Percentiles rank a stretch among this genome's conserved stretches.
Evolutionary conservation across 2,888 invertebrate species (phyloP).

Genomic region (Perizoma affinitatum): DNA sequence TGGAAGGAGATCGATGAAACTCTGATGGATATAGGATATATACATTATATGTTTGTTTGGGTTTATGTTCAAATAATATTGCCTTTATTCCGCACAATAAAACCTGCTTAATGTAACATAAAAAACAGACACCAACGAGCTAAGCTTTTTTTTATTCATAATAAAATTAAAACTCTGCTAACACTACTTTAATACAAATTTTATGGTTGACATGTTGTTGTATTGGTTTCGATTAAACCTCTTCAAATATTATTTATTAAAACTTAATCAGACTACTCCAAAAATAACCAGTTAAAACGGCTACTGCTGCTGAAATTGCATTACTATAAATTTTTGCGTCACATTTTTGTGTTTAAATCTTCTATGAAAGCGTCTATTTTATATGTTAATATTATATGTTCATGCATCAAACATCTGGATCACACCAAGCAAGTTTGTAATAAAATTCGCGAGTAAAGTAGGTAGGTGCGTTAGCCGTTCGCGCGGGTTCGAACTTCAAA

Average conservation of each 20-base stretch:
- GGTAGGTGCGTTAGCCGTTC: slow-evolving; percentile 39
- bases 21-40: too few relatives aligned
- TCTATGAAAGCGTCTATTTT: too few relatives aligned
- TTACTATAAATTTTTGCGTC: too few relatives aligned
- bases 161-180: slow-evolving; percentile 5
- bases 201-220: slow-evolving; percentile 17
- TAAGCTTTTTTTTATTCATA: not conserved
- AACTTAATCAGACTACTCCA: slow-evolving; percentile 32
- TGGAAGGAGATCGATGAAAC: too few relatives aligned
- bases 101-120: too few relatives aligned
- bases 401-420: not conserved
- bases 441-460: slow-evolving; percentile 9
- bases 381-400: not conserved
- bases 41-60: too few relatives aligned
- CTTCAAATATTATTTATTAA: slow-evolving; percentile 26
- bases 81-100: too few relatives aligned
- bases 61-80: too few relatives aligned
- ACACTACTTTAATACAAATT: slow-evolving; percentile 21
- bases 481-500: slow-evolving; percentile 52
- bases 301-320: too few relatives aligned
- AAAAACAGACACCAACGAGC: not conserved
- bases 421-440: slow-evolving; percentile 6
- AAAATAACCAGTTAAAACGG: slow-evolving; percentile 4
- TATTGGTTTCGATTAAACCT: slow-evolving; percentile 26
- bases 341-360: too few relatives aligned